phyloP scores from a whole-genome alignment of 2,797 vertebrate genomes.

The Arrhamphus sclerolepis region DNA sequence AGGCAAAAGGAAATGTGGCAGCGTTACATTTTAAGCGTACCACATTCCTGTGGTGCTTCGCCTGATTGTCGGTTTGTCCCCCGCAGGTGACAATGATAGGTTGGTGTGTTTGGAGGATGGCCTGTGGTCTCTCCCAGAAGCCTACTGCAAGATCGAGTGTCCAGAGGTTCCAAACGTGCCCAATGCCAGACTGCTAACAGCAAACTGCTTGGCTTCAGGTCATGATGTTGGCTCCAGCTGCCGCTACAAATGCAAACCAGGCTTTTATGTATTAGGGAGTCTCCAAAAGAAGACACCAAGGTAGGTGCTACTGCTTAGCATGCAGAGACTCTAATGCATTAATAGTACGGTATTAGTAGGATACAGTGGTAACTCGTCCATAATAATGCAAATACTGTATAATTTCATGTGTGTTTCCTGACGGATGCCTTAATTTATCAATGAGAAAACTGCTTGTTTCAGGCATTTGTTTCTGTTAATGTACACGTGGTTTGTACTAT shows the following conservation, averaged over 20 bases:
- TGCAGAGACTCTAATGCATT: no score
- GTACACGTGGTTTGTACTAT: background rate
- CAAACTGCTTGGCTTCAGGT: slow-evolving; percentile 81
- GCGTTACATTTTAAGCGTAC: no score
- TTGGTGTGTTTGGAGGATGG: slow-evolving; percentile 92
- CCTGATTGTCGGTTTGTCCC: background rate
- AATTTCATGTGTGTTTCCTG: no score
- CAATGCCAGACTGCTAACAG: slow-evolving; percentile 83
- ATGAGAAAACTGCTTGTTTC: no score
- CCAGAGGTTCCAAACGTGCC: slow-evolving; percentile 75
- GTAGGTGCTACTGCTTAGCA: slow-evolving; percentile 74
- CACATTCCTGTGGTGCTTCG: no score
- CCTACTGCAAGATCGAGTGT: slow-evolving; percentile 95
- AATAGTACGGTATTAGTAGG: background rate
- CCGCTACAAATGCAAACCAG: slow-evolving; percentile 90
- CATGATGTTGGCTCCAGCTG: slow-evolving; percentile 91
- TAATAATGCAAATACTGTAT: no score
- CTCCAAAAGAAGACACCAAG: slow-evolving; percentile 74
- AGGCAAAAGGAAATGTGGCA: no score
- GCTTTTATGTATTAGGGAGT: slow-evolving; percentile 84
- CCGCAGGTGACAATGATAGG: slow-evolving; percentile 86
- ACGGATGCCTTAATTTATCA: no score
- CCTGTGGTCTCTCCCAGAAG: slow-evolving; percentile 95
- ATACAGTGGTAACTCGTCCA: background rate
- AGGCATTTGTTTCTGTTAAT: no score